Evolutionary conservation across 2,113 vertebrate genomes (phyloP).

Genomic region (Globicephala melas): DNA sequence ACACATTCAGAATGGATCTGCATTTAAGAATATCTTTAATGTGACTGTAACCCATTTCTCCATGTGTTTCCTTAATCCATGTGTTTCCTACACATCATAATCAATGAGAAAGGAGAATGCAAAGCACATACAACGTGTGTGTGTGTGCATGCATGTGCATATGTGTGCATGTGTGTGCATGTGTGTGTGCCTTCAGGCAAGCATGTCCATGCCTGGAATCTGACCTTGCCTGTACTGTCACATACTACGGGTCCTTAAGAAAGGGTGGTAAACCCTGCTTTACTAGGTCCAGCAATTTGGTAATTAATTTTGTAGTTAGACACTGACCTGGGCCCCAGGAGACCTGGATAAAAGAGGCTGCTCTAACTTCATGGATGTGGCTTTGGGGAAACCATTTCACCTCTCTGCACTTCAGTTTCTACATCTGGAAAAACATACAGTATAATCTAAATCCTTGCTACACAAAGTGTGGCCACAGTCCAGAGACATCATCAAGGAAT

Average conservation of each 20-base stretch:
- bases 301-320: neutral
- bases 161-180: rapidly evolving
- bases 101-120: neutral
- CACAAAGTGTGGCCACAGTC: too few relatives aligned
- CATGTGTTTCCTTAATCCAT: neutral
- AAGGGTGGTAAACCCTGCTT: neutral
- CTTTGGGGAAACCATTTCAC: neutral
- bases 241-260: neutral
- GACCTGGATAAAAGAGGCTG: neutral
- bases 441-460: neutral
- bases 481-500: neutral
- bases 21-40: neutral
- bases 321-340: neutral
- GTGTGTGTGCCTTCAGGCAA: too few relatives aligned
- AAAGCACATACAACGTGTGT: neutral
- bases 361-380: neutral
- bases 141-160: rapidly evolving
- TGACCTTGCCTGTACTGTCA: neutral
- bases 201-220: neutral
- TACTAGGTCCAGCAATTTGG: neutral
- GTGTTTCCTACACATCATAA: neutral
- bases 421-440: neutral
- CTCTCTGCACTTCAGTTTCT: neutral
- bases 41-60: neutral
- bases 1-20: neutral